Evolutionary conservation across 1,140 invertebrate genomes (phyloP).

Genomic region (Sitobion miscanthi): DNA sequence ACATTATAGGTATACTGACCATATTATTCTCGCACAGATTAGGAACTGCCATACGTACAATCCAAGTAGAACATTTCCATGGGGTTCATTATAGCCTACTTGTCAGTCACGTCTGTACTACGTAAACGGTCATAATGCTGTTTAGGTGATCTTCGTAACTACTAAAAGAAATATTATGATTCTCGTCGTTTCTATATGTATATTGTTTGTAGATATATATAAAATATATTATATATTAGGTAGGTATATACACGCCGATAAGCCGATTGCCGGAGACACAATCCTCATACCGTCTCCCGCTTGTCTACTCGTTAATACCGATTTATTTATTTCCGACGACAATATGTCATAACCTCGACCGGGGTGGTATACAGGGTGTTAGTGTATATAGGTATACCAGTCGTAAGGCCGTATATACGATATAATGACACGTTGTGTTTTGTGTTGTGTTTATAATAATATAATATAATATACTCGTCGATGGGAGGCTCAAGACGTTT

Average conservation of each 20-base stretch:
- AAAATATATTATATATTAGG: neutral
- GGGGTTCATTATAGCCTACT: constrained; percentile 48
- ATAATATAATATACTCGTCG: neutral
- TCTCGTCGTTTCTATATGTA: neutral
- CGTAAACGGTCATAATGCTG: neutral
- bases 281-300: neutral
- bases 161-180: constrained; percentile 21
- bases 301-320: constrained; percentile 40
- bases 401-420: neutral
- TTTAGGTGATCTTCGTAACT: neutral
- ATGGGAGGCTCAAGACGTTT: constrained; percentile 28
- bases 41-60: neutral
- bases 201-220: neutral
- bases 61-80: constrained; percentile 29
- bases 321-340: constrained; percentile 36
- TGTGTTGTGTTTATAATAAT: neutral
- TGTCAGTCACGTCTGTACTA: neutral
- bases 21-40: neutral
- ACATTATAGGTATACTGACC: neutral
- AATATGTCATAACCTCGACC: neutral
- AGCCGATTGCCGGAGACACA: neutral
- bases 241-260: neutral
- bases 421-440: neutral
- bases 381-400: neutral
- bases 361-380: neutral